Conservation (phyloP, 1,140 invertebrate species). For the Chrysoperla carnea region DNA sequence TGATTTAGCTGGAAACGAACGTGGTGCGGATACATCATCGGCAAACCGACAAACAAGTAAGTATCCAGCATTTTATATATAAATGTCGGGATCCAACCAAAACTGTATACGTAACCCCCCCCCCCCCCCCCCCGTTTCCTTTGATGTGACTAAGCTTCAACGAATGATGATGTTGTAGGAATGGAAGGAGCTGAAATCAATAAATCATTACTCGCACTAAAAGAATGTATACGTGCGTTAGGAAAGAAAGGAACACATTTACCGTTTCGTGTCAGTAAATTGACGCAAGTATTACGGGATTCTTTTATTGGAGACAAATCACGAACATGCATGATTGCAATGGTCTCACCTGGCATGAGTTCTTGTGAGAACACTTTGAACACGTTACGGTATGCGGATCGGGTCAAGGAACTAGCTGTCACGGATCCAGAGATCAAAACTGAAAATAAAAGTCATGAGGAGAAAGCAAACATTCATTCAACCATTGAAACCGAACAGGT, state of each 20-base stretch:
- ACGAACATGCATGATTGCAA: conserved; percentile 67
- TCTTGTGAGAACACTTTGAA: conserved; percentile 69
- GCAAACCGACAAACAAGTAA: conserved; percentile 49
- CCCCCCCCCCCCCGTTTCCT: too few species aligned
- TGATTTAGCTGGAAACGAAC: conserved; percentile 61
- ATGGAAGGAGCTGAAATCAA: conserved; percentile 72
- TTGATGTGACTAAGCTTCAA: too few species aligned
- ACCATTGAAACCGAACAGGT: background rate
- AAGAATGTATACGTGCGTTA: conserved; percentile 61
- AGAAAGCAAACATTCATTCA: conserved; percentile 12
- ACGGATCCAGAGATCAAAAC: conserved; percentile 28
- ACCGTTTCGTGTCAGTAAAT: conserved; percentile 55
- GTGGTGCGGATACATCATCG: conserved; percentile 56
- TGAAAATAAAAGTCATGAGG: conserved; percentile 10
- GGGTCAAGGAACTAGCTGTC: conserved; percentile 43
- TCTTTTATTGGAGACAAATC: conserved; percentile 59
- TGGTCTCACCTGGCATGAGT: conserved; percentile 56
- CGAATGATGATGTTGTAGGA: conserved; percentile 21
- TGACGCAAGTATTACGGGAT: conserved; percentile 58
- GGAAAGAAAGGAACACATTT: conserved; percentile 48
- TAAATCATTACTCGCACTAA: conserved; percentile 56
- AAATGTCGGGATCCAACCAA: too few species aligned
- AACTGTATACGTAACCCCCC: too few species aligned
- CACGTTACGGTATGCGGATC: conserved; percentile 64
- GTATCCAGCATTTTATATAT: too few species aligned